phyloP scores from a whole-genome alignment of 2,113 vertebrate species.

The Turdus rufiventris region DNA sequence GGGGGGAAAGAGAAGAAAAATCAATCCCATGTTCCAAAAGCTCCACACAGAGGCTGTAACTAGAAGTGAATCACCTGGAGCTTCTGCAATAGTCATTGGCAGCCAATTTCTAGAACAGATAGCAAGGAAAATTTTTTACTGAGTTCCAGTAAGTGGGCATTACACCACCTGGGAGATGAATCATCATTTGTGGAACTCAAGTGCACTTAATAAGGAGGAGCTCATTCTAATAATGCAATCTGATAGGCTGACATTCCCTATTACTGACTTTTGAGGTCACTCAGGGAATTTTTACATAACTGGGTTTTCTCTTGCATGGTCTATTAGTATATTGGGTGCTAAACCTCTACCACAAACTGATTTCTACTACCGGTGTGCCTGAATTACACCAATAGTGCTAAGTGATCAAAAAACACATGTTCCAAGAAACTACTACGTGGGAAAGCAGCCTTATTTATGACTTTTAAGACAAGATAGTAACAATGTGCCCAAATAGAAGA shows the following conservation, averaged over 20 bases:
- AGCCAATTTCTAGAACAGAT: not conserved
- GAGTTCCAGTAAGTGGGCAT: not conserved
- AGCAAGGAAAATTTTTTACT: not conserved
- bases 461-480: not conserved
- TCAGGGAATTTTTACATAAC: not conserved
- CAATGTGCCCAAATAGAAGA: not conserved
- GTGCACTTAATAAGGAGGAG: not conserved
- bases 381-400: not conserved
- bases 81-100: not conserved
- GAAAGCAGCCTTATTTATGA: not conserved
- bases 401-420: not conserved
- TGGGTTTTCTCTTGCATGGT: not conserved
- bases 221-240: not conserved
- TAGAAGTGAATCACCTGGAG: slow-evolving; percentile 11
- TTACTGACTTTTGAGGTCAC: slow-evolving; percentile 6
- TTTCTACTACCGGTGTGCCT: not conserved
- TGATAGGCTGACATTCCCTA: slow-evolving; percentile 12
- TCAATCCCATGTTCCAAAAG: slow-evolving; percentile 33
- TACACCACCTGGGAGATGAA: not conserved
- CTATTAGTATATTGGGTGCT: not conserved
- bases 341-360: not conserved
- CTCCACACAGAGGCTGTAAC: slow-evolving; percentile 45
- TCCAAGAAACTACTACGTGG: not conserved
- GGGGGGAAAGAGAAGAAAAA: not conserved
- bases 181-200: slow-evolving; percentile 6